These are phyloP conservation scores for Galerucella calmariensis DNA, from an alignment of 2,888 invertebrate species.

Conservation along the genomic window DNA sequence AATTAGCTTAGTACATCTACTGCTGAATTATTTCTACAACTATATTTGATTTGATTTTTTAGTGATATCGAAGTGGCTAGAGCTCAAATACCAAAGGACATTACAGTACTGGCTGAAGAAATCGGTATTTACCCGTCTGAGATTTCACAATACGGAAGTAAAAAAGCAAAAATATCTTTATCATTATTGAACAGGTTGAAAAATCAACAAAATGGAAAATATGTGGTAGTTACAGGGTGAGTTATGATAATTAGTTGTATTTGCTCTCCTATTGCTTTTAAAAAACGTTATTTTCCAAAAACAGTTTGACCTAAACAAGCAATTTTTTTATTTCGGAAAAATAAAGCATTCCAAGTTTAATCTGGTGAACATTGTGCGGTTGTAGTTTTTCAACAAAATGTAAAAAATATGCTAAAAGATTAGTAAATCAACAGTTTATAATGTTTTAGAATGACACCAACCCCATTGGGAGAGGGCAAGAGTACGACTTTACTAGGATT, in stretches of 20 bases:
- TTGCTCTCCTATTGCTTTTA: not conserved
- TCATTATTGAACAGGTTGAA: conserved; percentile 81
- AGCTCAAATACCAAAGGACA: conserved; percentile 87
- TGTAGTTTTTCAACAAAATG: no score
- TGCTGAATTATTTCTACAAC: no score
- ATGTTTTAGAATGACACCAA: conserved; percentile 88
- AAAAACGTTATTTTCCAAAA: no score
- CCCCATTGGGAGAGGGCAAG: conserved; percentile 99
- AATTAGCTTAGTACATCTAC: no score
- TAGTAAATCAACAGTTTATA: not conserved
- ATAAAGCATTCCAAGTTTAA: no score
- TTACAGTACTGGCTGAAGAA: conserved; percentile 80
- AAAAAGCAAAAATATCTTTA: conserved; percentile 93
- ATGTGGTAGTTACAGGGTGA: conserved; percentile 94
- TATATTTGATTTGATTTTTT: conserved; percentile 36
- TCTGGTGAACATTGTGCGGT: no score
- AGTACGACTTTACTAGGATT: conserved; percentile 95
- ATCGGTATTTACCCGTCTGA: conserved; percentile 85
- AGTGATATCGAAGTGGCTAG: conserved; percentile 93
- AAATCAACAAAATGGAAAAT: conserved; percentile 82
- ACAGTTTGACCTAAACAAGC: no score
- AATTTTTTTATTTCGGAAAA: no score
- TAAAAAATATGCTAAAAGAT: not conserved
- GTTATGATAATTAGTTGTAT: conserved; percentile 48
- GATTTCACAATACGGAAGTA: conserved; percentile 89